phyloP scores from a whole-genome alignment of 2,113 vertebrate genomes.

The Entelurus aequoreus region DNA sequence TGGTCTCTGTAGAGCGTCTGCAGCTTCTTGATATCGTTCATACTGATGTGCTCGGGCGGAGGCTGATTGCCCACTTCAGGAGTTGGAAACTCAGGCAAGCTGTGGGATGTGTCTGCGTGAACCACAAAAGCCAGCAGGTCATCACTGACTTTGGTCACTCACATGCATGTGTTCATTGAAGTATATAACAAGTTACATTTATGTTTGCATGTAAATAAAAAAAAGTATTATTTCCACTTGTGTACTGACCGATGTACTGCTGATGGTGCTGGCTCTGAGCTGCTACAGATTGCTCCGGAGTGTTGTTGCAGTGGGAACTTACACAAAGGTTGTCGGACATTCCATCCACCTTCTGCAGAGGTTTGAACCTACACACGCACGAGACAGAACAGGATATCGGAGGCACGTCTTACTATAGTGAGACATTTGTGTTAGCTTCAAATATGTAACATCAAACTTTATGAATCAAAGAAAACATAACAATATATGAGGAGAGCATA shows the following conservation, averaged over 20 bases:
- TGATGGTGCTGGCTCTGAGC: constrained; percentile 95
- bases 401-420: too few species aligned
- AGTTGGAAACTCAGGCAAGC: constrained; percentile 84
- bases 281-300: constrained; percentile 85
- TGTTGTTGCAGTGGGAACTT: constrained; percentile 73
- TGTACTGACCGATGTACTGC: constrained; percentile 87
- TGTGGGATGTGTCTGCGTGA: constrained; percentile 82
- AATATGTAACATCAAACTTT: background rate
- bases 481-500: background rate
- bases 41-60: constrained; percentile 80
- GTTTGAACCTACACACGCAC: constrained; percentile 78
- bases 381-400: background rate
- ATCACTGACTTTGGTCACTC: constrained; percentile 21
- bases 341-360: constrained; percentile 87
- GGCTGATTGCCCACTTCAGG: constrained; percentile 76
- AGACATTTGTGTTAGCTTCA: background rate
- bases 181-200: too few species aligned
- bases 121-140: constrained; percentile 21
- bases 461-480: background rate
- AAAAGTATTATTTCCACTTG: background rate
- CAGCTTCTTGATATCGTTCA: constrained; percentile 83
- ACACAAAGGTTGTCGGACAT: constrained; percentile 78
- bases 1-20: constrained; percentile 89
- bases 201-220: background rate
- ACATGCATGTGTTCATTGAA: background rate